Conservation (phyloP, 2,113 vertebrate species). For the Xenus cinereus region DNA sequence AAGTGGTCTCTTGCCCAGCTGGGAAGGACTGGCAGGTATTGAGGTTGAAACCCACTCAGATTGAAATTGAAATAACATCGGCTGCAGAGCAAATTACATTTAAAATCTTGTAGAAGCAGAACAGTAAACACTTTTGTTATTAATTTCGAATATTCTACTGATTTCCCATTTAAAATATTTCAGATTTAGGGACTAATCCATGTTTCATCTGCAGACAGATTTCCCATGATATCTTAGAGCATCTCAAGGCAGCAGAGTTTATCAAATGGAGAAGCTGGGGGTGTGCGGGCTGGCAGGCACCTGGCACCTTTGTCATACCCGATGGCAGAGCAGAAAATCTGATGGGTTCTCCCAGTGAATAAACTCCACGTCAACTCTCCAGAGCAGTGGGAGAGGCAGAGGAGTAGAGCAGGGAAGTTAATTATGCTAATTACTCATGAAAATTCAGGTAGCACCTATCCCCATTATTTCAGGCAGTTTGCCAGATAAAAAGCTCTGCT, state of each 20-base stretch:
- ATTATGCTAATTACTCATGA: slow-evolving; percentile 13
- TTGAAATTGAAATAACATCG: background rate
- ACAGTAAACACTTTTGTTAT: background rate
- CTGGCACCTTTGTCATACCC: background rate
- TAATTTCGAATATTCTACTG: background rate
- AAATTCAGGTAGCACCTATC: background rate
- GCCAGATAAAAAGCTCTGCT: slow-evolving; percentile 5
- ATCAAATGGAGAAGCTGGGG: background rate
- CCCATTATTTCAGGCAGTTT: background rate
- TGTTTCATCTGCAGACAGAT: background rate
- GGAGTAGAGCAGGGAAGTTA: slow-evolving; percentile 16
- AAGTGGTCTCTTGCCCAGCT: background rate
- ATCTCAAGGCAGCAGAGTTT: background rate
- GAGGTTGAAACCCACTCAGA: background rate
- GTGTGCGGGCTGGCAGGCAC: background rate
- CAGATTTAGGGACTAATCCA: background rate
- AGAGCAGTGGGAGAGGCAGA: background rate
- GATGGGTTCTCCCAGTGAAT: background rate
- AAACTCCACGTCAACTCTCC: background rate
- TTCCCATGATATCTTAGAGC: background rate
- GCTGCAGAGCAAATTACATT: background rate
- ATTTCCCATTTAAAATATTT: background rate
- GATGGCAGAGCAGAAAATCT: background rate
- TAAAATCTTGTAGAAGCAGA: background rate
- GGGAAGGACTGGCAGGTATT: background rate